A percentile compares a stretch with the other conserved stretches of the same genome.
Conservation (phyloP, 2,888 invertebrate species). For the Xylota segnis region DNA sequence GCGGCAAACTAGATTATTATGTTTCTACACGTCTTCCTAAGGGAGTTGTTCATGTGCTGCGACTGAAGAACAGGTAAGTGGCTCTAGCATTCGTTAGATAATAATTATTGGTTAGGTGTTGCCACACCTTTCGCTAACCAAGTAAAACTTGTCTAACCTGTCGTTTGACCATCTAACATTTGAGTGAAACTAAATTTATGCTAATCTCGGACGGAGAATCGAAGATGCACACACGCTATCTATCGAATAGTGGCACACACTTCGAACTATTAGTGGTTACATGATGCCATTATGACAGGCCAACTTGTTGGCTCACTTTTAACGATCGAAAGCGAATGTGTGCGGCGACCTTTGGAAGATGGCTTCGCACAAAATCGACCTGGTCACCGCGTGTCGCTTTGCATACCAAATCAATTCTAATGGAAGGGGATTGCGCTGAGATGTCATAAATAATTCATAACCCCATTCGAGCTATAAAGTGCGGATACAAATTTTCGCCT, state of each 20-base stretch:
- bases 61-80: constrained; percentile 89
- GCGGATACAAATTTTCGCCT: background rate
- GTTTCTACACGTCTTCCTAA: constrained; percentile 89
- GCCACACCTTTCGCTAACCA: constrained; percentile 31
- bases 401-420: constrained; percentile 29
- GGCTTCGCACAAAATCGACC: background rate
- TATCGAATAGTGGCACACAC: constrained; percentile 4
- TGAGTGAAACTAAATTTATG: constrained; percentile 40
- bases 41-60: constrained; percentile 89
- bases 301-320: constrained; percentile 3
- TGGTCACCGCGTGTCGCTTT: background rate
- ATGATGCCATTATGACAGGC: constrained; percentile 7
- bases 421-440: constrained; percentile 7
- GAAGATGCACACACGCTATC: constrained; percentile 27
- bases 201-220: constrained; percentile 22
- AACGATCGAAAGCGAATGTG: constrained; percentile 52
- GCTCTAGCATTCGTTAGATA: constrained; percentile 51
- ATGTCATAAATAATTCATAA: constrained; percentile 48
- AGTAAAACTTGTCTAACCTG: constrained; percentile 68
- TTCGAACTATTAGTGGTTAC: constrained; percentile 33
- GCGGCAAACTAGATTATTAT: constrained; percentile 92
- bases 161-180: constrained; percentile 64
- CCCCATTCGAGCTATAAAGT: background rate
- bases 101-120: constrained; percentile 34
- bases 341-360: constrained; percentile 28